A percentile compares a stretch with the other conserved stretches of the same genome.
phyloP scores from a whole-genome alignment of 1,140 invertebrate species.

The Calycopis cecrops region DNA sequence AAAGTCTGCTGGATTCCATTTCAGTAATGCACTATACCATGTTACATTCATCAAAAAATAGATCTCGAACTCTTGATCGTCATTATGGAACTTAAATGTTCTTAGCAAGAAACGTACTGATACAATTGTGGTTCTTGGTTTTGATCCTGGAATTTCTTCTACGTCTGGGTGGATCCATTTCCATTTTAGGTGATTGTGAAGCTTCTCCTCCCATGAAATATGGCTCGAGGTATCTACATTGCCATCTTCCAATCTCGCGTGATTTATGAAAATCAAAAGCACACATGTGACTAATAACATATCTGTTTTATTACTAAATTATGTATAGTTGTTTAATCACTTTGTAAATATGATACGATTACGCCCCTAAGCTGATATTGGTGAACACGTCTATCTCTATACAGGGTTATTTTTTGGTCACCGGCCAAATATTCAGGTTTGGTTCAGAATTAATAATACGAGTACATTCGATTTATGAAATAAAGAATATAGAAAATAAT shows the following conservation, averaged over 20 bases:
- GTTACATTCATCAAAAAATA: conserved; percentile 18
- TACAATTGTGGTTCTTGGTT: conserved; percentile 16
- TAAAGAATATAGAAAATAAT: too few relatives aligned
- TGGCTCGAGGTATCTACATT: neutral
- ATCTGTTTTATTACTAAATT: neutral
- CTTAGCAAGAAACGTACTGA: conserved; percentile 22
- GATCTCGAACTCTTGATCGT: conserved; percentile 26
- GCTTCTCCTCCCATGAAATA: neutral
- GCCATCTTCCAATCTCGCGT: neutral
- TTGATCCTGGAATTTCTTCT: conserved; percentile 10
- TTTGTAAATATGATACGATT: too few relatives aligned
- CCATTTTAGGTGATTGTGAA: neutral
- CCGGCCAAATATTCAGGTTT: too few relatives aligned
- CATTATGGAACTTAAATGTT: conserved; percentile 26
- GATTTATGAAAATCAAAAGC: neutral
- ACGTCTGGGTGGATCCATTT: neutral
- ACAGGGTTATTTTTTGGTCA: too few relatives aligned
- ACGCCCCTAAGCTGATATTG: too few relatives aligned
- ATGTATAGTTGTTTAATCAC: too few relatives aligned
- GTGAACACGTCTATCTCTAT: too few relatives aligned
- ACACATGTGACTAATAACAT: conserved; percentile 1
- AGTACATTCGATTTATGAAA: too few relatives aligned
- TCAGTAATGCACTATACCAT: conserved; percentile 27
- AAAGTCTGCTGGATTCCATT: conserved; percentile 33
- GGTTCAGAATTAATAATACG: too few relatives aligned